A percentile compares a stretch with the other conserved stretches of the same genome.
These are phyloP conservation scores for Spilarctia lutea DNA, from an alignment of 2,888 invertebrate species.

Conservation along the genomic window DNA sequence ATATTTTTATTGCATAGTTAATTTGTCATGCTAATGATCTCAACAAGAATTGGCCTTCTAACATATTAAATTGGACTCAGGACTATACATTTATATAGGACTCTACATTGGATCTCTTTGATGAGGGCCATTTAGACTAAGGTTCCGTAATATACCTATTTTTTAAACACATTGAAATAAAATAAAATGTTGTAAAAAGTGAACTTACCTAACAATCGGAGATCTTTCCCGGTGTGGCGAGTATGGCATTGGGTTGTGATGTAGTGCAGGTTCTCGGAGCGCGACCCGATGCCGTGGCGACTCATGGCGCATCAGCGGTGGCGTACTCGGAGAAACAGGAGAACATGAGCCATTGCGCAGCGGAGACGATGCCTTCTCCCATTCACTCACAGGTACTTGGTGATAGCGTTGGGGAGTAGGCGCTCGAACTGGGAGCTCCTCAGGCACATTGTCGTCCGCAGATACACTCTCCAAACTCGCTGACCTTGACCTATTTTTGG, in stretches of 20 bases:
- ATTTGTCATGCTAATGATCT: no score
- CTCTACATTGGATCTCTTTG: no score
- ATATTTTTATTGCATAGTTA: no score
- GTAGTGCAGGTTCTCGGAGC: slow-evolving; percentile 65
- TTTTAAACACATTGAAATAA: no score
- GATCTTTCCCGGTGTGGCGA: slow-evolving; percentile 81
- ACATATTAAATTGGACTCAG: no score
- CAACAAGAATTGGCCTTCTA: no score
- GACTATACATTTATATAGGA: no score
- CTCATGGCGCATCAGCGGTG: slow-evolving; percentile 74
- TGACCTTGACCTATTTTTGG: slow-evolving; percentile 89
- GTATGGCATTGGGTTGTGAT: slow-evolving; percentile 67
- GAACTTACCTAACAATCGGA: slow-evolving; percentile 69
- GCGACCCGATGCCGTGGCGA: slow-evolving; percentile 64
- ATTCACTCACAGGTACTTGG: slow-evolving; percentile 81
- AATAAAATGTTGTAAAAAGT: no score
- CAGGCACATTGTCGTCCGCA: slow-evolving; percentile 81
- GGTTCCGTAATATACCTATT: no score
- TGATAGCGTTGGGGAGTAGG: slow-evolving; percentile 73
- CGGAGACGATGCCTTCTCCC: slow-evolving; percentile 86
- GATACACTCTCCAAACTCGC: slow-evolving; percentile 89
- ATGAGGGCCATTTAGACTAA: no score
- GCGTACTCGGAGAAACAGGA: slow-evolving; percentile 87
- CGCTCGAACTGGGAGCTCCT: slow-evolving; percentile 63
- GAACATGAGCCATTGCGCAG: slow-evolving; percentile 86